phyloP scores from a whole-genome alignment of 2,113 vertebrate genomes.

The Otis tarda region DNA sequence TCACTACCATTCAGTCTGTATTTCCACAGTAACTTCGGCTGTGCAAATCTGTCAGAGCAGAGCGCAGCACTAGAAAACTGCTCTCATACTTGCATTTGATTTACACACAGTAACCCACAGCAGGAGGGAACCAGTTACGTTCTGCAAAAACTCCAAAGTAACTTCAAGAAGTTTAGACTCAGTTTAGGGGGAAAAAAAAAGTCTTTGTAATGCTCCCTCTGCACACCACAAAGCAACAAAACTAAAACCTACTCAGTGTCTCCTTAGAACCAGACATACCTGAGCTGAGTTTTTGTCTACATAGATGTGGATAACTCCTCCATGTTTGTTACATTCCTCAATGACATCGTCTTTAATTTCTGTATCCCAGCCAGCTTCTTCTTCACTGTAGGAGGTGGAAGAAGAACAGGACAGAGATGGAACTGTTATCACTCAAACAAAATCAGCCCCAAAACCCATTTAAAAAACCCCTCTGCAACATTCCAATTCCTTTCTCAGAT shows the following conservation, averaged over 20 bases:
- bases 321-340: slow-evolving; percentile 98
- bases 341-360: slow-evolving; percentile 97
- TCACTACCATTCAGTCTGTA: not conserved
- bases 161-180: not conserved
- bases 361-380: slow-evolving; percentile 89
- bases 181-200: not conserved
- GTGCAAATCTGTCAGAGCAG: not conserved
- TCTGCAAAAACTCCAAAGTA: not conserved
- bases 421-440: not conserved
- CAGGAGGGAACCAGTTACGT: not conserved
- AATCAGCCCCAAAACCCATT: not conserved
- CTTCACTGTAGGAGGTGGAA: slow-evolving; percentile 78
- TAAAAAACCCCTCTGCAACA: not conserved
- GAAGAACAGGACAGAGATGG: not conserved
- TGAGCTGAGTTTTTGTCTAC: slow-evolving; percentile 96
- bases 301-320: slow-evolving; percentile 95
- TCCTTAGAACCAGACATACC: slow-evolving; percentile 67
- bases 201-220: not conserved
- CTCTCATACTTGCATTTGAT: not conserved
- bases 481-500: not conserved
- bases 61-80: not conserved
- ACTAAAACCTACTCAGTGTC: not conserved
- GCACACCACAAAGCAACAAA: not conserved
- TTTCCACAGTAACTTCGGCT: not conserved
- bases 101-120: not conserved